Evolutionary conservation across 2,797 vertebrate species (phyloP).

Genomic region (Selene dorsalis): DNA sequence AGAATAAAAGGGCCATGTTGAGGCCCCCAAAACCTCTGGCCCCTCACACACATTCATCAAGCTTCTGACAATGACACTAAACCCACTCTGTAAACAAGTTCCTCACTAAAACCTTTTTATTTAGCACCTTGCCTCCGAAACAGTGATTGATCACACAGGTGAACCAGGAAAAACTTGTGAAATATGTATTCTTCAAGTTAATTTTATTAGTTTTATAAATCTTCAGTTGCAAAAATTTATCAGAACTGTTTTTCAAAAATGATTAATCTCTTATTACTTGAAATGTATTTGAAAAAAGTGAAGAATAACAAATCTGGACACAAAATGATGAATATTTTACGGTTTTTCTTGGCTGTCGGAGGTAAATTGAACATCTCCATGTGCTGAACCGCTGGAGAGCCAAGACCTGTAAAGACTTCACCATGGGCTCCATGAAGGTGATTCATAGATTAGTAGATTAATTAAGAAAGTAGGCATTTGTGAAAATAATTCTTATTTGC

Average conservation of each 20-base stretch:
- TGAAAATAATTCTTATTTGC: neutral
- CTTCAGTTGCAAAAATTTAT: neutral
- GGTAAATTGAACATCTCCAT: neutral
- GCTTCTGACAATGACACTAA: neutral
- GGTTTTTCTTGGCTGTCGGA: neutral
- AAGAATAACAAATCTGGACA: neutral
- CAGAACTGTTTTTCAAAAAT: neutral
- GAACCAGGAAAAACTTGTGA: neutral
- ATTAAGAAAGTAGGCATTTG: neutral
- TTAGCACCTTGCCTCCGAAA: neutral
- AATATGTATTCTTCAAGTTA: neutral
- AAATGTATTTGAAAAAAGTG: neutral
- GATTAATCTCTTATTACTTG: neutral
- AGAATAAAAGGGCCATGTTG: no score
- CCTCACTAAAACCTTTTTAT: neutral
- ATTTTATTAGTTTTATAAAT: neutral
- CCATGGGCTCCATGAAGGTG: neutral
- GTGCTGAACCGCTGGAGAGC: neutral
- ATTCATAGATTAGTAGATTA: neutral
- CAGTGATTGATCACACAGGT: neutral
- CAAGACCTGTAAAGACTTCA: neutral
- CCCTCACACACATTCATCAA: neutral
- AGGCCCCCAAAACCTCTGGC: conserved; percentile 2
- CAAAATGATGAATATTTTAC: neutral
- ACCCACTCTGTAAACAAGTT: neutral